Conservation (phyloP, 2,797 vertebrate species). For the Hoplostethus atlanticus region DNA sequence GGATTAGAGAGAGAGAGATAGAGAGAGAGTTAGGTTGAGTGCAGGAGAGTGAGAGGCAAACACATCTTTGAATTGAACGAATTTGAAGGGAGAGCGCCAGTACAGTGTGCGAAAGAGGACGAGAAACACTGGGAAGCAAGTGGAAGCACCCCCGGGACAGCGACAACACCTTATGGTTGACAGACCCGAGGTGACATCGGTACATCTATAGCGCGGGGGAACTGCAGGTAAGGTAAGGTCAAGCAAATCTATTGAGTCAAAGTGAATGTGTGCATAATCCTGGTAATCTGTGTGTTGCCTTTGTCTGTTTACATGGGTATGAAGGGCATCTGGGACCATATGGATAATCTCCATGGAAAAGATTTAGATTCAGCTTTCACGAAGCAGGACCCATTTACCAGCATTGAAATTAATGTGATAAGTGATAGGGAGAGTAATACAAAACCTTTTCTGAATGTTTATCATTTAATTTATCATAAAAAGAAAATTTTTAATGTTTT, state of each 20-base stretch:
- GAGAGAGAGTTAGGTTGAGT: constrained; percentile 20
- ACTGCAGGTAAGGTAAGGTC: constrained; percentile 50
- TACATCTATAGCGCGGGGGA: neutral
- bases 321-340: neutral
- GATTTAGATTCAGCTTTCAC: neutral
- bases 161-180: neutral
- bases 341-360: no score
- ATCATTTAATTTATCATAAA: neutral
- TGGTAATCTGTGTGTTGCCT: constrained; percentile 3
- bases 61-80: constrained; percentile 38
- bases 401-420: neutral
- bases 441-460: neutral
- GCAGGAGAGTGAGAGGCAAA: constrained; percentile 40
- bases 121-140: constrained; percentile 1
- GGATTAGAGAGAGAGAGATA: constrained; percentile 72
- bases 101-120: constrained; percentile 1
- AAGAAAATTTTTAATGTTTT: neutral
- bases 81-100: constrained; percentile 32
- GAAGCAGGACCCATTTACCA: neutral
- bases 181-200: constrained; percentile 5
- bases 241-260: neutral
- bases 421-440: neutral
- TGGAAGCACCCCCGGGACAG: constrained; percentile 2
- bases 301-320: neutral
- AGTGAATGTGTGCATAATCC: neutral